Base-by-base conservation (phyloP, 2,113 vertebrate genomes). In the Pleuronectes platessa region DNA sequence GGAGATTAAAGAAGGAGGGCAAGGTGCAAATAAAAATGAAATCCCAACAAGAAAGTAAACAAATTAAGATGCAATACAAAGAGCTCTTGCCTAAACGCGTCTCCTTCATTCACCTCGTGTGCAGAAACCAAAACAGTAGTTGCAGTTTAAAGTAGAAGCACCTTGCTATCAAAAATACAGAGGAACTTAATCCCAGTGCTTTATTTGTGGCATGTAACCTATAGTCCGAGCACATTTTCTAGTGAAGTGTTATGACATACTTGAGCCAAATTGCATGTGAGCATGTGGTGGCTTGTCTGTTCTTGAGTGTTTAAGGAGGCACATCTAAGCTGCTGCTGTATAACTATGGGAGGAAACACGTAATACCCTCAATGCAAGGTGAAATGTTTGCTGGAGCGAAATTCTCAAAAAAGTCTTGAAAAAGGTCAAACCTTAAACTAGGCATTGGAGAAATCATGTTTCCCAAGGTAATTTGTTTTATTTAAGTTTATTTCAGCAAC, bases 221-320 rank as follows among this genome's bases (percentile, higher is more conserved):
- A 81, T 84, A 51, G 72, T 81, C 68, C 68, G 40, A 71, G 65
- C 78, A 78, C 74, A 88, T 92, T 90, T 92, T 92, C 84, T 73
- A 78, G 83, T 87, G 87, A 92, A 89, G 82, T 91, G 88, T 89
- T 85, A 80, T 88, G 89, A 89, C 89, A 91, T 78, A 74, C 88
- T 85, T 77, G 79, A 90, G 79, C 85, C 82, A 71, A 31, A 31
- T 31, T 31, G 31, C 31, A 6, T 31, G 31, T 31, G 31, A 31
- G 31, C 31, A 31, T 31, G 31, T 31, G 6, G 31, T 31, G 31
- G 31, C 92, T 87, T 90, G 92, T 88, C 84, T 60, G n/a, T 79
- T 79, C 69, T 71, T 86, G 59, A 86, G 63, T 76, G 68, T 85
- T 85, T 82, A 85, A 87, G 76, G 54, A 82, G 81, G 54, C 71